Evolutionary conservation across 1,140 invertebrate genomes (phyloP).

Genomic region (Magallana angulata): DNA sequence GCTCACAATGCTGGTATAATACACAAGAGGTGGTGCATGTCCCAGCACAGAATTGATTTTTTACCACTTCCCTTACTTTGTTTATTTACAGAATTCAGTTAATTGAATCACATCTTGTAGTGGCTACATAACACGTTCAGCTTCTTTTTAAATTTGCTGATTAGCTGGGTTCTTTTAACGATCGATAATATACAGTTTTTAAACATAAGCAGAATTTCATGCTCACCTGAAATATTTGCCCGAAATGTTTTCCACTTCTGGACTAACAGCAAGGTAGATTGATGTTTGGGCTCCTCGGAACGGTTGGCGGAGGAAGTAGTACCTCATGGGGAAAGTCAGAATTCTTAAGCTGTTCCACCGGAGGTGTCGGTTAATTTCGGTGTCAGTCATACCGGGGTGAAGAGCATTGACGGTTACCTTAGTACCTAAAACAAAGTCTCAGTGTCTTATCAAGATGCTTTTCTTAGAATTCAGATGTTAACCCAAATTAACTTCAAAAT

Average conservation of each 20-base stretch:
- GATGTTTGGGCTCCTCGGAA: constrained; percentile 87
- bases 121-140: too few relatives aligned
- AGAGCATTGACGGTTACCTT: constrained; percentile 61
- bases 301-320: constrained; percentile 59
- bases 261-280: constrained; percentile 87
- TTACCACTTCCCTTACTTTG: too few relatives aligned
- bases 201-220: background rate
- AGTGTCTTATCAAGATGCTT: too few relatives aligned
- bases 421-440: background rate
- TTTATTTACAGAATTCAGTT: too few relatives aligned
- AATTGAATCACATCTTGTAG: too few relatives aligned
- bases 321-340: constrained; percentile 43
- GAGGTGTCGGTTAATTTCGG: constrained; percentile 83
- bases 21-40: too few relatives aligned
- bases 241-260: constrained; percentile 83
- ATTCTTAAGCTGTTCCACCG: constrained; percentile 81
- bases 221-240: constrained; percentile 76
- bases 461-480: too few relatives aligned
- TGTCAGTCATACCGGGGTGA: constrained; percentile 68
- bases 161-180: too few relatives aligned
- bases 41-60: background rate
- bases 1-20: too few relatives aligned
- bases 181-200: too few relatives aligned
- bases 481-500: too few relatives aligned
- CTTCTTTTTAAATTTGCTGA: too few relatives aligned